phyloP scores from a whole-genome alignment of 2,888 invertebrate genomes.

The Epinotia brunnichana region DNA sequence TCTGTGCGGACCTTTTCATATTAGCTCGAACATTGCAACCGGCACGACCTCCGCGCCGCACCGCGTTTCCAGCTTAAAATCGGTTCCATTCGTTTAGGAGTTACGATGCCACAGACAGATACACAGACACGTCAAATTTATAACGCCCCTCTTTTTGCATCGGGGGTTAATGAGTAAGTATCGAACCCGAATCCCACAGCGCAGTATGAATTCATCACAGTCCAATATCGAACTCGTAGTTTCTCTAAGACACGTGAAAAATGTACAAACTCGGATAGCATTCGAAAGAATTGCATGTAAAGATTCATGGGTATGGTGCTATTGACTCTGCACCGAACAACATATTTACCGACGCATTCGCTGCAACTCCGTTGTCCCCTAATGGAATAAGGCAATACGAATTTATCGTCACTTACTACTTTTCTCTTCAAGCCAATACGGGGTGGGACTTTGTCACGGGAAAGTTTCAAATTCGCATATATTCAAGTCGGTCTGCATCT shows the following conservation, averaged over 20 bases:
- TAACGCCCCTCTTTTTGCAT: too few species aligned
- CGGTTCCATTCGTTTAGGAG: too few species aligned
- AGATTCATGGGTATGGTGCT: conserved; percentile 69
- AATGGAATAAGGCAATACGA: not conserved
- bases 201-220: not conserved
- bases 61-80: too few species aligned
- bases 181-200: not conserved
- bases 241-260: conserved; percentile 36
- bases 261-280: conserved; percentile 49
- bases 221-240: not conserved
- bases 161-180: too few species aligned
- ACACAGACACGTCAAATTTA: too few species aligned
- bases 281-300: conserved; percentile 61
- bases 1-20: too few species aligned
- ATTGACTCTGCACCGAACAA: conserved; percentile 73
- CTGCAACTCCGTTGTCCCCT: conserved; percentile 12
- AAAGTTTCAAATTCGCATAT: conserved; percentile 20
- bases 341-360: conserved; percentile 59
- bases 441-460: not conserved
- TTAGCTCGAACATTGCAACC: too few species aligned
- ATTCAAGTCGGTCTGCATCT: conserved; percentile 7
- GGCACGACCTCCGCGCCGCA: too few species aligned
- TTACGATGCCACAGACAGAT: too few species aligned
- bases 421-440: not conserved
- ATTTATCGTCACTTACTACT: not conserved